Conservation (phyloP, 1,140 invertebrate species). For the Pantala flavescens region DNA sequence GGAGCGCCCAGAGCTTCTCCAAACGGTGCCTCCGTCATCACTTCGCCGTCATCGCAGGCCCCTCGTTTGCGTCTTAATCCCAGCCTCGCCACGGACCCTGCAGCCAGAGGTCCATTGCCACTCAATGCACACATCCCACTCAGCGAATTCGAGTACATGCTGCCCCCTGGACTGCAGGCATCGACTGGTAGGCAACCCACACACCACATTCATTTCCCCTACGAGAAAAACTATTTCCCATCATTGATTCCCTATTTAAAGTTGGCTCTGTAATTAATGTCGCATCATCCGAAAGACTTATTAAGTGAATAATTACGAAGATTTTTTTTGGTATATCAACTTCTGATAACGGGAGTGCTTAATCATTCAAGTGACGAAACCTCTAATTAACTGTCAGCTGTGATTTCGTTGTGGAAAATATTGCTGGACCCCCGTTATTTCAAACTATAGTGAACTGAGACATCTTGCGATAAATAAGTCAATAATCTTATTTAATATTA, state of each 20-base stretch:
- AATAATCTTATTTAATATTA: too few relatives aligned
- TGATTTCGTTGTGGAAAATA: too few relatives aligned
- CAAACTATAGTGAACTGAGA: too few relatives aligned
- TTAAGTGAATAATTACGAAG: too few relatives aligned
- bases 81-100: constrained; percentile 68
- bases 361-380: too few relatives aligned
- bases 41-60: not conserved
- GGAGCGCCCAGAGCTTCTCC: not conserved
- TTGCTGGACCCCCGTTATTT: too few relatives aligned
- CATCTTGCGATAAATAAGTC: too few relatives aligned
- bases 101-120: constrained; percentile 39
- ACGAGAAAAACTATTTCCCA: not conserved
- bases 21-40: not conserved
- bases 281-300: constrained; percentile 11
- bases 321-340: too few relatives aligned
- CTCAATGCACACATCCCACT: constrained; percentile 20
- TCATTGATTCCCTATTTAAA: not conserved
- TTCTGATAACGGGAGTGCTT: too few relatives aligned
- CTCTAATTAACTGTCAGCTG: too few relatives aligned
- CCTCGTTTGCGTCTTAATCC: constrained; percentile 64
- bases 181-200: constrained; percentile 22
- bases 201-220: not conserved
- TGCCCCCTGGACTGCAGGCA: constrained; percentile 21
- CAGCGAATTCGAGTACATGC: constrained; percentile 18
- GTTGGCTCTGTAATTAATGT: constrained; percentile 31